Base-by-base conservation (phyloP, 2,888 invertebrate genomes). In the Teleogryllus oceanicus region DNA sequence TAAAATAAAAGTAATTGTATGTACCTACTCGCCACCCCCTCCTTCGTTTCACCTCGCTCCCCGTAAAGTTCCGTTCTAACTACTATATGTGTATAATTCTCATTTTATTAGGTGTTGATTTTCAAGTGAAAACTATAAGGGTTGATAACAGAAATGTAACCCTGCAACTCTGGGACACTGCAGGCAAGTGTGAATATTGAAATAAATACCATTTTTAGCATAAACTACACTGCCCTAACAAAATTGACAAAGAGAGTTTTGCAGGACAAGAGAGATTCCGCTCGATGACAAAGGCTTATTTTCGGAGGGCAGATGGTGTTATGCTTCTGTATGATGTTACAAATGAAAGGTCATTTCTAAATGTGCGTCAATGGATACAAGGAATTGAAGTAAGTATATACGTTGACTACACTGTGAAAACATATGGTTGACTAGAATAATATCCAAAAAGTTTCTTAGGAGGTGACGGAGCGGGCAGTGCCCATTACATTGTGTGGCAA, bases 241-340 rank as follows among this genome's bases (percentile, higher is more conserved):
- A 62, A 13, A 62, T n/a, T 62, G 13, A 62, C 62, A 13, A 62
- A 13, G 62, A 62, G 4, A 62, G 37, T 37, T 37, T 37, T n/a
- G 20, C 78, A 86, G 86, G 85, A 11, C 86, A 87, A 83, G 87
- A 87, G 82, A 87, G 90, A 82, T 91, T 91, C 85, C 88, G 91
- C 20, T 89, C 90, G 82, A 88, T 91, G 78, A 90, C 91, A 51
- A 90, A 90, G 84, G 90, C 90, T 0, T 91, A 91, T 85, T 91
- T 91, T 85, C 87, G 91, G 4, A 86, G 90, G 79, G 91, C 91
- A 3, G 91, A 91, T 84, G 91, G 91, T 5, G 90, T 91, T 4
- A 86, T 91, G 82, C 85, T 91, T 62, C 85, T 91, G 80, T 91
- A 91, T 83, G 91, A 91, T 84, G 89, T 90, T 81, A 89, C 90